These are phyloP conservation scores for Ennomos erosarius DNA, from an alignment of 2,888 invertebrate species.

Conservation along the genomic window DNA sequence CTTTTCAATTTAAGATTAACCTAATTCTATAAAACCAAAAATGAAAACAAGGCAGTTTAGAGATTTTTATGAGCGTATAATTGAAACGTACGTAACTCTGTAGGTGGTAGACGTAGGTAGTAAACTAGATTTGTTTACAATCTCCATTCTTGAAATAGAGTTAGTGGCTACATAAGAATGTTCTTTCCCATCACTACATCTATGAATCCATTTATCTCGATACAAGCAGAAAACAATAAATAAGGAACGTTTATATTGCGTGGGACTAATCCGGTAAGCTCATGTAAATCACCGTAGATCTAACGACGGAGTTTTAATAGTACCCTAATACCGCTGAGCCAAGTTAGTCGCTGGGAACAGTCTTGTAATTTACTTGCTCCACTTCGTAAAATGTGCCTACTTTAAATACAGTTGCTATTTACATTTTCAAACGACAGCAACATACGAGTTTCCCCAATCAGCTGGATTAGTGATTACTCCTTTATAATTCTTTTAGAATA, in stretches of 20 bases:
- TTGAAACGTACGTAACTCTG: no score
- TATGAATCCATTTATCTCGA: neutral
- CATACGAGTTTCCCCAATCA: conserved; percentile 41
- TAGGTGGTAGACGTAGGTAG: no score
- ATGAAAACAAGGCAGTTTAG: no score
- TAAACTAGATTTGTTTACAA: no score
- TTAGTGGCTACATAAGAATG: neutral
- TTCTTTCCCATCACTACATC: conserved; percentile 3
- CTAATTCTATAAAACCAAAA: no score
- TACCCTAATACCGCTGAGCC: conserved; percentile 64
- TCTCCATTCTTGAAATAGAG: neutral
- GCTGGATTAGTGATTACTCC: conserved; percentile 50
- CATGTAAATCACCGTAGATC: conserved; percentile 65
- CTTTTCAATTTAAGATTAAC: conserved; percentile 2
- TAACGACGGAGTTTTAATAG: conserved; percentile 70
- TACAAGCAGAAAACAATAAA: conserved; percentile 46
- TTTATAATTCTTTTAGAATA: conserved; percentile 44
- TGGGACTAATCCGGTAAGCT: conserved; percentile 61
- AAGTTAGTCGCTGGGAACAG: conserved; percentile 58
- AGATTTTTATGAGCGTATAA: no score
- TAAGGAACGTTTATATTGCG: conserved; percentile 53
- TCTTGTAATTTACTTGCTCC: conserved; percentile 67
- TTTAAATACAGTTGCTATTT: conserved; percentile 50
- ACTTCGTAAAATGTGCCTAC: conserved; percentile 61
- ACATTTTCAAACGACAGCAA: conserved; percentile 51